Conservation (phyloP, 2,797 vertebrate genomes). For the Anisognathus igniventris region DNA sequence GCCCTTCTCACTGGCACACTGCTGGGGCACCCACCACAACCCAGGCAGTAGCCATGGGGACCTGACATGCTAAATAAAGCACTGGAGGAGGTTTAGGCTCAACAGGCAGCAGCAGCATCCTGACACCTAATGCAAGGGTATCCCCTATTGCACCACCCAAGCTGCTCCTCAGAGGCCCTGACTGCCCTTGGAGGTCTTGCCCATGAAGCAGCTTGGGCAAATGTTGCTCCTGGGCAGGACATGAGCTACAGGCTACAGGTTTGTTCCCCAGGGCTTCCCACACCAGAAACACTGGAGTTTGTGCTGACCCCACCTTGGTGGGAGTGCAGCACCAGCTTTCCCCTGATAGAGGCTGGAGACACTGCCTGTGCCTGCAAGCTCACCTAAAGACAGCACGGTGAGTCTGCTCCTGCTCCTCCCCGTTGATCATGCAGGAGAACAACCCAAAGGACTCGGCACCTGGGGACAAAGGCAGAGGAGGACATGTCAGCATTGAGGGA, state of each 20-base stretch:
- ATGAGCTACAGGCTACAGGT: not conserved
- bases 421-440: constrained; percentile 91
- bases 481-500: not conserved
- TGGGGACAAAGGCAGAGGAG: constrained; percentile 34
- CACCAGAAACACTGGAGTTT: not conserved
- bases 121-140: not conserved
- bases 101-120: not conserved
- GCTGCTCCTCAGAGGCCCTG: not conserved
- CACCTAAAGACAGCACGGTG: constrained; percentile 95
- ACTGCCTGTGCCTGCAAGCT: not conserved
- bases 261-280: not conserved
- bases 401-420: constrained; percentile 91
- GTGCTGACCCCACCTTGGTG: not conserved
- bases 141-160: not conserved
- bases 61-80: not conserved
- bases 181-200: not conserved
- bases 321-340: not conserved
- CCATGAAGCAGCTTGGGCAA: not conserved
- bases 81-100: not conserved
- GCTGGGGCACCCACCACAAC: not conserved
- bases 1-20: not conserved
- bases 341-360: not conserved
- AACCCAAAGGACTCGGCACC: constrained; percentile 94
- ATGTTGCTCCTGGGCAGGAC: not conserved
- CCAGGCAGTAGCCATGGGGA: not conserved